Evolutionary conservation across 2,888 invertebrate genomes (phyloP), one percentile per base, ranked within the genome.

Genomic region (Calliopum simillimum): DNA sequence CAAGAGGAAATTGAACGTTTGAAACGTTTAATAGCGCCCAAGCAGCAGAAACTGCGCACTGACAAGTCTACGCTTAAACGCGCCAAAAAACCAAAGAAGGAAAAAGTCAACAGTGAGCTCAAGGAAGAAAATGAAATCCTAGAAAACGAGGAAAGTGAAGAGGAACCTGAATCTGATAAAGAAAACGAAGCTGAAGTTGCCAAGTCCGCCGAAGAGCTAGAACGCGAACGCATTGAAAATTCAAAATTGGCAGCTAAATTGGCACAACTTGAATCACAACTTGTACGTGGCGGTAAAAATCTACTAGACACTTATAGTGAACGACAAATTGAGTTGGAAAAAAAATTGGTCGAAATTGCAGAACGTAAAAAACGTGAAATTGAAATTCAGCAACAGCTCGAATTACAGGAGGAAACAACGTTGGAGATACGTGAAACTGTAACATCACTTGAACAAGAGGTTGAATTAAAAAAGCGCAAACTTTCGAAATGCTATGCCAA

Each of bases 291-390:
- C 65, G 97, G 96, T 1, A 96, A 95, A 84, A 97, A 97, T 85
- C 94, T 99, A 68, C 90, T 98, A 49, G 97, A 98, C 85, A 95
- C 97, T 80, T 96, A 99, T 19, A 96, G 96, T 83, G 95, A 98
- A 84, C 96, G 97, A 79, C 96, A 98, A 85, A 88, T 93, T 75
- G 94, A 94, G 68, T 87, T 99, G 67, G 96, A 98, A 82, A 93
- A 94, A 83, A 91, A 93, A 72, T 89, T 93, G 71, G 88, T 90
- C 58, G 97, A 98, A 87, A 95, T 99, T 73, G 93, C 96, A 0
- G 97, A 97, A 82, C 90, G 97, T 76, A 90, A 86, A 75, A 85
- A 86, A 72, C 83, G 86, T 1, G 87, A 90, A 88, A 87, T 98
- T 68, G 98, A 98, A 87, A 97, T 99, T 91, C 93, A 95, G 81